Percentiles rank a stretch among this genome's conserved stretches.
Evolutionary conservation across 2,797 vertebrate species (phyloP).

Genomic region (Ceryle rudis): DNA sequence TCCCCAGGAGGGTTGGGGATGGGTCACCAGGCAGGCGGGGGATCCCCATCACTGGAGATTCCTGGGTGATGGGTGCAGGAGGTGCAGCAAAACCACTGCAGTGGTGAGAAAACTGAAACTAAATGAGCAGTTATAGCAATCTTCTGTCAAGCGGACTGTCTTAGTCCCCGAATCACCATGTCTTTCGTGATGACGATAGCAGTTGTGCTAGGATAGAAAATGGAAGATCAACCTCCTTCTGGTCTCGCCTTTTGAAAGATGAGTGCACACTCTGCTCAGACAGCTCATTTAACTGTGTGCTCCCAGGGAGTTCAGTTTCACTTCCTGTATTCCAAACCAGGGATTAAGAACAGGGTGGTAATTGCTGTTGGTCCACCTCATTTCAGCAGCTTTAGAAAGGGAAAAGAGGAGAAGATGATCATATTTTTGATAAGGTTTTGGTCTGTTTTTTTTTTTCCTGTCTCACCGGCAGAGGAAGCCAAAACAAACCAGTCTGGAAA

Average conservation of each 20-base stretch:
- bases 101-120: neutral
- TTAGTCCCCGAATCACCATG: neutral
- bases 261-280: neutral
- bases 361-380: neutral
- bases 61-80: neutral
- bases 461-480: neutral
- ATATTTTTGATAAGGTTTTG: neutral
- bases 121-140: neutral
- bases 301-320: neutral
- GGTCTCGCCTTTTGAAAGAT: neutral
- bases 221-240: neutral
- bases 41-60: neutral
- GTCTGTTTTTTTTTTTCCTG: neutral
- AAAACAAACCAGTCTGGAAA: constrained; percentile 64
- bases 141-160: neutral
- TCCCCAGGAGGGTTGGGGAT: neutral
- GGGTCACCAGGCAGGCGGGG: too few relatives aligned
- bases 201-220: neutral
- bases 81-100: neutral
- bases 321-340: neutral
- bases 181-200: neutral
- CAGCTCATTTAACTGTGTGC: neutral
- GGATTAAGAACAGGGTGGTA: neutral
- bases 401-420: neutral
- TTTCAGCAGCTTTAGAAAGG: neutral